Base-by-base conservation (phyloP, 2,113 vertebrate genomes). In the Apistogramma diplotaenia region DNA sequence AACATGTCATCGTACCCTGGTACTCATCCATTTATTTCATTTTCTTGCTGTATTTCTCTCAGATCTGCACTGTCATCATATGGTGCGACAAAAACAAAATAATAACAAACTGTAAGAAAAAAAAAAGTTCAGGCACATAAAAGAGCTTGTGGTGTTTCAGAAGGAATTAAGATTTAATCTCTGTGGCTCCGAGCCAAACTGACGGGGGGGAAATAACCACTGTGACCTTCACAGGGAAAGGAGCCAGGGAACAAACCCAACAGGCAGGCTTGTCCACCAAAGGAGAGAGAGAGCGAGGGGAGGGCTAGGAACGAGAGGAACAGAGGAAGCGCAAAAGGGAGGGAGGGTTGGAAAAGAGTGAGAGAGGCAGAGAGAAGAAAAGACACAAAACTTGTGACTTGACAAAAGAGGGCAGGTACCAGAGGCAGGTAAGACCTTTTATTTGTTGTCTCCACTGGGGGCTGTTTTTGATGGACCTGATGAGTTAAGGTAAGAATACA, bases 391-490 rank as follows among this genome's bases (percentile, higher is more conserved):
- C 76, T 87, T 89, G 85, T 82, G 89, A 91, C 59, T 91, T 88
- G 86, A 91, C 85, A 85, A 90, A 93, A 92, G 86, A 95, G 93
- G 93, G 92, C 92, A 94, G 93, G 91, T 93, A 94, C 91, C 90
- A 92, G 88, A 89, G 85, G 85, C 92, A 95, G 95, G 95, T 96
- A 95, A 95, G 94, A 85, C 43, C 71, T 31, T 72, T 55, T 79
- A 25, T 88, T 81, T 89, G 49, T 71, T 90, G 59, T 83, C 81
- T 86, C 74, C 29, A 23, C 8, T 9, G 25, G 56, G 60, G 29
- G 33, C 19, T 43, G 15, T 27, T 80, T 54, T 29, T 59, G 27
- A 62, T 62, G 53, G 31, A 12, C 15, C 16, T 40, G 13, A 79
- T 70, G 21, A 70, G 35, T 74, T 82, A 70, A 71, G 46, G 75